Conservation (phyloP, 2,113 vertebrate genomes). For the Neolamprologus toae region DNA sequence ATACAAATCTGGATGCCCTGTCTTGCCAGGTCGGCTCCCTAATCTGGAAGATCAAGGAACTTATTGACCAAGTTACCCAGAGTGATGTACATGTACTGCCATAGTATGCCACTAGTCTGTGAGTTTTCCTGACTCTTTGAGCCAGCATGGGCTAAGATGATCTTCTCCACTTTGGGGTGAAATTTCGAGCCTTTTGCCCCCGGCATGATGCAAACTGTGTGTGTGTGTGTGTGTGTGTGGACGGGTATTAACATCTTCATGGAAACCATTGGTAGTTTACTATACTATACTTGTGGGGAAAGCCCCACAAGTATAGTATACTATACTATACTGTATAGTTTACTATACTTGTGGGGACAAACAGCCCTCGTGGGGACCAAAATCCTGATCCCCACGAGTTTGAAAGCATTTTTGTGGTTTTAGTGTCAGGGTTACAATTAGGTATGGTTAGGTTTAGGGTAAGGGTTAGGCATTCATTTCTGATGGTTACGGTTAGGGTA, state of each 20-base stretch:
- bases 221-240: not conserved
- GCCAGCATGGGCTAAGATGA: not conserved
- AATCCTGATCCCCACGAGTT: rapidly evolving
- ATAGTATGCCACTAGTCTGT: not conserved
- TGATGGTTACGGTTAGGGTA: too few relatives aligned
- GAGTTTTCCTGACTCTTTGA: not conserved
- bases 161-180: not conserved
- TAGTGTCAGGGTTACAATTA: too few relatives aligned
- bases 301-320: too few relatives aligned
- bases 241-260: not conserved
- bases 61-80: not conserved
- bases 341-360: too few relatives aligned
- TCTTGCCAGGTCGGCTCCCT: rapidly evolving
- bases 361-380: too few relatives aligned
- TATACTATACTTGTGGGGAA: not conserved
- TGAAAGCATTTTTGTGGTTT: too few relatives aligned
- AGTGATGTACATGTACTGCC: not conserved
- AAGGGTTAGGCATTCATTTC: too few relatives aligned
- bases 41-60: not conserved
- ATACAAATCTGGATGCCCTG: not conserved
- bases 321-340: too few relatives aligned
- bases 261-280: not conserved
- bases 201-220: rapidly evolving
- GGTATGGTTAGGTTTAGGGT: too few relatives aligned
- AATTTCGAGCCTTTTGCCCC: not conserved